A percentile compares a stretch with the other conserved stretches of the same genome.
These are phyloP conservation scores for Melanotaenia trifasciata DNA, from an alignment of 2,797 vertebrate genomes.

Conservation along the genomic window DNA sequence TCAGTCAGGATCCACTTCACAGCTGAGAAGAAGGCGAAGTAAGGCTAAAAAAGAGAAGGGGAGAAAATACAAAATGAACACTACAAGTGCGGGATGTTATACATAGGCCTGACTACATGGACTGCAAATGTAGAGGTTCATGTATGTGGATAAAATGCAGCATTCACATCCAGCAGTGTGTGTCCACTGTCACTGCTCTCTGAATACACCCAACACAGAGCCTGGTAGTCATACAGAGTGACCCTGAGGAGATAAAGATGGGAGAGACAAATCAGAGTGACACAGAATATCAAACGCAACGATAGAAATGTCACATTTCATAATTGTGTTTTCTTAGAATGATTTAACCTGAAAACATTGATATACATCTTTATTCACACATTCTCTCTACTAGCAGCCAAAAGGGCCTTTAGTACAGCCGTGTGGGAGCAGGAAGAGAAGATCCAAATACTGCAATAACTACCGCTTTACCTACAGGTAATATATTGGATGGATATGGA, in stretches of 20 bases:
- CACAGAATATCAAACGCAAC: conserved; percentile 19
- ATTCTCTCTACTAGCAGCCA: conserved; percentile 37
- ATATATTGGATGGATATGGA: conserved; percentile 58
- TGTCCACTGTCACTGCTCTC: conserved; percentile 93
- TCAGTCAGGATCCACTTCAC: conserved; percentile 96
- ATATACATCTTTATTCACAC: conserved; percentile 41
- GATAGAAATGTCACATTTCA: conserved; percentile 24
- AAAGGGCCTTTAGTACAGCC: conserved; percentile 32
- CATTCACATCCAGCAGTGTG: conserved; percentile 93
- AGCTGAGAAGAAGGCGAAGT: conserved; percentile 91
- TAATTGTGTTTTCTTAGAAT: conserved; percentile 14
- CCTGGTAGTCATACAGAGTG: conserved; percentile 88
- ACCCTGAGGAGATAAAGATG: conserved; percentile 60
- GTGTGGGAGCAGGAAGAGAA: conserved; percentile 51
- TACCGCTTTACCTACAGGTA: conserved; percentile 48
- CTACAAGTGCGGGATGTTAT: neutral
- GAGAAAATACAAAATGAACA: conserved; percentile 13
- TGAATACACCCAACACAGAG: conserved; percentile 93
- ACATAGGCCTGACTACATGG: accelerated
- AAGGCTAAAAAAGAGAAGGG: conserved; percentile 85
- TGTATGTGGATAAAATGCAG: neutral
- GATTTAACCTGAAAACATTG: conserved; percentile 12
- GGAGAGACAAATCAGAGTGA: neutral
- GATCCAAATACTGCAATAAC: conserved; percentile 57
- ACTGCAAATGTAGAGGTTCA: neutral